phyloP scores from a whole-genome alignment of 2,113 vertebrate genomes.

The Syrrhaptes paradoxus region DNA sequence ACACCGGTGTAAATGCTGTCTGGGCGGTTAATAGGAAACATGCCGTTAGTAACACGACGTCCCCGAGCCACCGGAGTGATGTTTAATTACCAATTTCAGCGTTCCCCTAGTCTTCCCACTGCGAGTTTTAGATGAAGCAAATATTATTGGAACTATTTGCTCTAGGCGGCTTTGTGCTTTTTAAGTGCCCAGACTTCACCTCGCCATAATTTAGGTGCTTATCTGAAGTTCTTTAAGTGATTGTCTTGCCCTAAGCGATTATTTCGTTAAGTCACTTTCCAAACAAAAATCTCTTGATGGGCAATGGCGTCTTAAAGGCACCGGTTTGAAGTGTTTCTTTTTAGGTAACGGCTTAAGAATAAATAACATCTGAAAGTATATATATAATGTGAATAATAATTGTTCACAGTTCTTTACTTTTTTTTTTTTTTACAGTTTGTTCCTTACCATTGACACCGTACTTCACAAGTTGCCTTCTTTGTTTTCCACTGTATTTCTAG shows the following conservation, averaged over 20 bases:
- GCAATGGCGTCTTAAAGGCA: not conserved
- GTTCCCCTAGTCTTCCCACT: not conserved
- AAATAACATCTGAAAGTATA: not conserved
- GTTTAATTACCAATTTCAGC: not conserved
- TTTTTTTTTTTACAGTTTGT: not conserved
- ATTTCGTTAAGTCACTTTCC: not conserved
- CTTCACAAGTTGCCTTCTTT: not conserved
- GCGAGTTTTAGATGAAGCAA: not conserved
- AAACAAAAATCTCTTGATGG: not conserved
- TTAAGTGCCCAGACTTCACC: not conserved
- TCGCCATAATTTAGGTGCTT: not conserved
- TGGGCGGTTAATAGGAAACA: not conserved
- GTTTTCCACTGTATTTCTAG: not conserved
- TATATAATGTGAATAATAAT: not conserved
- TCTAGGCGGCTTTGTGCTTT: not conserved
- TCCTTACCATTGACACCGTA: fast-evolving
- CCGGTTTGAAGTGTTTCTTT: not conserved
- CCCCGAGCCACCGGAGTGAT: not conserved
- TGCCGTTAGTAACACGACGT: fast-evolving
- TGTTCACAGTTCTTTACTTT: not conserved
- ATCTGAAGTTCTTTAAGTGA: not conserved
- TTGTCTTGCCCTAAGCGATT: not conserved
- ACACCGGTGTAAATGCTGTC: fast-evolving
- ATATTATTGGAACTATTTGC: not conserved
- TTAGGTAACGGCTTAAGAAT: not conserved